These are phyloP conservation scores for Mus minutoides DNA, from an alignment of 2,797 vertebrate species.

Conservation along the genomic window DNA sequence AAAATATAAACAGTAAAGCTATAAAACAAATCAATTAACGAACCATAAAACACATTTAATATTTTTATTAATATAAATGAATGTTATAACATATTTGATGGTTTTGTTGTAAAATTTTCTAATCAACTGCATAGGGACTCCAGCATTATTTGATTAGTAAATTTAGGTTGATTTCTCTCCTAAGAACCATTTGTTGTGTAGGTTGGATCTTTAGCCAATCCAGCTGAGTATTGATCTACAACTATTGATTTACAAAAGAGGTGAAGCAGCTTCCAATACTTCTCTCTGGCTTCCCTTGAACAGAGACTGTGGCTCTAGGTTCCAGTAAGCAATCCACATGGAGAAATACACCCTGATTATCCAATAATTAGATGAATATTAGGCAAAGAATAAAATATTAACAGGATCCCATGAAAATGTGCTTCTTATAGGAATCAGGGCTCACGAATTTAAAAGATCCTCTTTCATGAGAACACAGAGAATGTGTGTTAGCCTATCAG, in stretches of 20 bases:
- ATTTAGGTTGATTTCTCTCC: background rate
- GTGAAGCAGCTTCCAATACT: background rate
- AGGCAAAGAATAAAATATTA: background rate
- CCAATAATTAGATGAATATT: background rate
- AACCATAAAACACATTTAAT: background rate
- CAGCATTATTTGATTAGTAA: background rate
- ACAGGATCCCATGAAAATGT: background rate
- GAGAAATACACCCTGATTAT: background rate
- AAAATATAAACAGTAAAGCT: conserved; percentile 35
- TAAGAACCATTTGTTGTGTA: background rate
- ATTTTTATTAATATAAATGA: conserved; percentile 25
- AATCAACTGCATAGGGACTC: background rate
- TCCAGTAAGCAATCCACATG: background rate
- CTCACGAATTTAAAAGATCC: background rate
- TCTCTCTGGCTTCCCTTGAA: background rate
- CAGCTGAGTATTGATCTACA: conserved; percentile 50
- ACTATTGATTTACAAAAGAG: conserved; percentile 32
- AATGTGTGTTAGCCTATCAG: background rate
- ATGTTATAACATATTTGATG: background rate
- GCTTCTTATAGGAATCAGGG: background rate
- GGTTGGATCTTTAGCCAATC: conserved; percentile 8
- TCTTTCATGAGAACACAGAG: background rate
- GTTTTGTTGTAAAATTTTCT: background rate
- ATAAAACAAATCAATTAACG: conserved; percentile 1
- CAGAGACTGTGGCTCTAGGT: background rate